Evolutionary conservation across 2,888 invertebrate species (phyloP).

Genomic region (Noctua janthina): DNA sequence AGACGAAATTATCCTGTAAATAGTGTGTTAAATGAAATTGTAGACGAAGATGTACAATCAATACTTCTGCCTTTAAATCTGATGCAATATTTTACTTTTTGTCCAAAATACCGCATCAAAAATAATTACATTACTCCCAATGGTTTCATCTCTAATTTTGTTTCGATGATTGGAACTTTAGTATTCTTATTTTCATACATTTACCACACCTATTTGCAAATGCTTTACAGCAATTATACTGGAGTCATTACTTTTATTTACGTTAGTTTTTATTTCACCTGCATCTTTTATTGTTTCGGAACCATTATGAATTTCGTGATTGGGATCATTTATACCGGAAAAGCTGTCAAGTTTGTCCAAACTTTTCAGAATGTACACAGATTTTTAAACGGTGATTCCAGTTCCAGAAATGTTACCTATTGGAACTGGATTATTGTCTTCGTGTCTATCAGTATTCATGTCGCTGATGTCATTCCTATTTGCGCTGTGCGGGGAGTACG

Average conservation of each 20-base stretch:
- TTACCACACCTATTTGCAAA: not conserved
- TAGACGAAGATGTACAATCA: conserved; percentile 54
- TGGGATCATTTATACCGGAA: conserved; percentile 10
- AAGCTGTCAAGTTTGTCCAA: conserved; percentile 33
- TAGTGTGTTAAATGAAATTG: conserved; percentile 21
- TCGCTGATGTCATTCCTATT: not conserved
- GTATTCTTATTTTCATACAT: not conserved
- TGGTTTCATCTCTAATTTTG: not conserved
- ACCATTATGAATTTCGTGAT: conserved; percentile 17
- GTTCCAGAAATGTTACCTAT: not conserved
- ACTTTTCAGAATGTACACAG: conserved; percentile 41
- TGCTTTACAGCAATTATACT: fast-evolving
- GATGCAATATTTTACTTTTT: conserved; percentile 39
- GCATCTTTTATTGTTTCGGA: conserved; percentile 7
- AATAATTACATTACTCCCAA: conserved; percentile 54
- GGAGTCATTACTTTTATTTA: not conserved
- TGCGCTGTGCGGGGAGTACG: fast-evolving
- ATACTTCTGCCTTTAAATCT: conserved; percentile 57
- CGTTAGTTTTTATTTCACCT: not conserved
- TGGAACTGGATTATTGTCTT: conserved; percentile 18
- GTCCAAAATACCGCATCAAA: conserved; percentile 52
- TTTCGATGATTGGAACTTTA: conserved; percentile 14
- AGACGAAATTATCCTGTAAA: not conserved
- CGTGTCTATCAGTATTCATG: not conserved
- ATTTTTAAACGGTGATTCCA: conserved; percentile 10